Evolutionary conservation across 2,888 invertebrate genomes (phyloP).

Genomic region (Emmelina monodactyla): DNA sequence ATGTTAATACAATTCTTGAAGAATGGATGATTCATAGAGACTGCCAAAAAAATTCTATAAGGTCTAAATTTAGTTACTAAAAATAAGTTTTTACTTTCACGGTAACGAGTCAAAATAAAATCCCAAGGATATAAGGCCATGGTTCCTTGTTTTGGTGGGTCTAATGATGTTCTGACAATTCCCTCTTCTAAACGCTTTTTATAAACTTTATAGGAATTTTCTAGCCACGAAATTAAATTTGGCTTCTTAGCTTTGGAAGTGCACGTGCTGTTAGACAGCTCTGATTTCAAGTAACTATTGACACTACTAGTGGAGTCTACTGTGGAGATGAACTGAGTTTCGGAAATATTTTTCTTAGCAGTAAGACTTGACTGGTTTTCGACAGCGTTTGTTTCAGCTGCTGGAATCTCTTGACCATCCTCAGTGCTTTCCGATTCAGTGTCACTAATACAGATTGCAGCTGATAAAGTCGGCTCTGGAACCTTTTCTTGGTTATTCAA

Average conservation of each 20-base stretch:
- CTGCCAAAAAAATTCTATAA: conserved; percentile 42
- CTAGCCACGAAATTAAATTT: conserved; percentile 40
- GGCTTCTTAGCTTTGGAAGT: conserved; percentile 10
- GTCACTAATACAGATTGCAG: too few relatives aligned
- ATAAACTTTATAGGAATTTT: conserved; percentile 37
- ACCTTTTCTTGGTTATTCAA: too few relatives aligned
- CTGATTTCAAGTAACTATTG: too few relatives aligned
- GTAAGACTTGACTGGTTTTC: too few relatives aligned
- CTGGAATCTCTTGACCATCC: too few relatives aligned
- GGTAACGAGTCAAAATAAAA: conserved; percentile 42
- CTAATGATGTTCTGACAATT: conserved; percentile 25
- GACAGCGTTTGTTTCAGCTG: too few relatives aligned
- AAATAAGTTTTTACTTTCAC: conserved; percentile 39
- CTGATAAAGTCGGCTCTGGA: too few relatives aligned
- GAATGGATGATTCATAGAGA: conserved; percentile 26
- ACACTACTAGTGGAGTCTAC: too few relatives aligned
- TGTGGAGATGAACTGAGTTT: too few relatives aligned
- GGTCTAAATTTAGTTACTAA: conserved; percentile 35
- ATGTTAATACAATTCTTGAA: conserved; percentile 43
- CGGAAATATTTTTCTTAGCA: too few relatives aligned
- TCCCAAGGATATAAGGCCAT: conserved; percentile 40
- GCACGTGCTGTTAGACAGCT: conserved; percentile 17
- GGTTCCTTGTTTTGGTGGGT: conserved; percentile 34
- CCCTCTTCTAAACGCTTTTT: conserved; percentile 29
- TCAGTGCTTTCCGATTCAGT: too few relatives aligned